A percentile compares a stretch with the other conserved stretches of the same genome.
Conservation (phyloP, 2,888 invertebrate species). For the Coleophora flavipennella region DNA sequence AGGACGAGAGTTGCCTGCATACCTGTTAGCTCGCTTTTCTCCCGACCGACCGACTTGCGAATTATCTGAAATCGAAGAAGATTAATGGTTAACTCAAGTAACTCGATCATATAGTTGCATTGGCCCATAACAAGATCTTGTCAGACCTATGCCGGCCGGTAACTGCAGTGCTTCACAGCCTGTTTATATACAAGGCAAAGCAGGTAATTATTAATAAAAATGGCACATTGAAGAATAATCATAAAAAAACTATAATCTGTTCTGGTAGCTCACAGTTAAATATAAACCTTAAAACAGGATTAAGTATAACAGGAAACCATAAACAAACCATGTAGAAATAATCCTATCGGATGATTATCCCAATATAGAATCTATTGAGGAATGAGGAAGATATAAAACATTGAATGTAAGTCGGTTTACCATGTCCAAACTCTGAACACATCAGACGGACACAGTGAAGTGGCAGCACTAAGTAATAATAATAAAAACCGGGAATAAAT, state of each 20-base stretch:
- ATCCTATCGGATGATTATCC: constrained; percentile 36
- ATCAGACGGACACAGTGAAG: constrained; percentile 24
- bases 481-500: too few relatives aligned
- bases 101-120: constrained; percentile 19
- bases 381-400: constrained; percentile 59
- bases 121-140: constrained; percentile 25
- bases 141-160: constrained; percentile 18
- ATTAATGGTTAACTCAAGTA: constrained; percentile 27
- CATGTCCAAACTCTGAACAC: constrained; percentile 25
- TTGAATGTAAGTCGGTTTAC: constrained; percentile 21
- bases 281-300: too few relatives aligned
- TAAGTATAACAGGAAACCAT: constrained; percentile 31
- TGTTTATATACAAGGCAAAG: constrained; percentile 2
- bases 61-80: constrained; percentile 47
- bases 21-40: constrained; percentile 33
- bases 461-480: constrained; percentile 11
- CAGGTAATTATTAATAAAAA: too few relatives aligned
- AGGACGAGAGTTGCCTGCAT: constrained; percentile 21
- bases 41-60: constrained; percentile 18
- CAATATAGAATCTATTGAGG: constrained; percentile 49
- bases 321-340: constrained; percentile 30
- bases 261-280: too few relatives aligned
- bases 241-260: too few relatives aligned
- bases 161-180: not conserved
- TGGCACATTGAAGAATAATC: too few relatives aligned